These are phyloP conservation scores for Hemibagrus wyckioides DNA, from an alignment of 2,113 vertebrate genomes.

Conservation along the genomic window DNA sequence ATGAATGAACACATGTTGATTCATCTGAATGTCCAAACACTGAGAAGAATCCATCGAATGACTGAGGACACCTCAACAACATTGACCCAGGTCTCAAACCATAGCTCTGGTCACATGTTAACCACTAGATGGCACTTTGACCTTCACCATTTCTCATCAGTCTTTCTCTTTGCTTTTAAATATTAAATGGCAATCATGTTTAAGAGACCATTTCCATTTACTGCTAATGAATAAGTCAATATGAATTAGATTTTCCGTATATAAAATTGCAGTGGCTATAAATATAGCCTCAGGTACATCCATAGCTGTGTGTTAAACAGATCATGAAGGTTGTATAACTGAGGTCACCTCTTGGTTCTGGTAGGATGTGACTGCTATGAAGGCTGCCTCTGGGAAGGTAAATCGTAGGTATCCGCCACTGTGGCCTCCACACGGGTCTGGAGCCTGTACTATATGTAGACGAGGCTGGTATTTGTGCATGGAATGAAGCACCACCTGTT, in stretches of 20 bases:
- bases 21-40: constrained; percentile 9
- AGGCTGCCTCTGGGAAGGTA: constrained; percentile 61
- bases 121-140: constrained; percentile 53
- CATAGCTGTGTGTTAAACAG: not conserved
- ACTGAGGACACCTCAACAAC: not conserved
- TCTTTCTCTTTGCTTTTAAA: not conserved
- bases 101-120: not conserved
- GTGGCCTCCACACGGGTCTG: constrained; percentile 39
- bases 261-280: not conserved
- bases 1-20: not conserved
- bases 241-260: not conserved
- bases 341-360: constrained; percentile 61
- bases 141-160: not conserved
- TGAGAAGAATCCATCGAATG: not conserved
- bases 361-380: constrained; percentile 64
- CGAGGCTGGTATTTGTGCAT: constrained; percentile 66
- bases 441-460: constrained; percentile 58
- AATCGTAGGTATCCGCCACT: constrained; percentile 48
- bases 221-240: not conserved
- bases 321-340: not conserved
- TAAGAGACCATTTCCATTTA: not conserved
- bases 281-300: not conserved
- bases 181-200: not conserved
- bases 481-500: constrained; percentile 64
- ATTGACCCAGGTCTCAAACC: not conserved